These are phyloP conservation scores for Pedetes capensis DNA, from an alignment of 2,113 vertebrate genomes.

Conservation along the genomic window DNA sequence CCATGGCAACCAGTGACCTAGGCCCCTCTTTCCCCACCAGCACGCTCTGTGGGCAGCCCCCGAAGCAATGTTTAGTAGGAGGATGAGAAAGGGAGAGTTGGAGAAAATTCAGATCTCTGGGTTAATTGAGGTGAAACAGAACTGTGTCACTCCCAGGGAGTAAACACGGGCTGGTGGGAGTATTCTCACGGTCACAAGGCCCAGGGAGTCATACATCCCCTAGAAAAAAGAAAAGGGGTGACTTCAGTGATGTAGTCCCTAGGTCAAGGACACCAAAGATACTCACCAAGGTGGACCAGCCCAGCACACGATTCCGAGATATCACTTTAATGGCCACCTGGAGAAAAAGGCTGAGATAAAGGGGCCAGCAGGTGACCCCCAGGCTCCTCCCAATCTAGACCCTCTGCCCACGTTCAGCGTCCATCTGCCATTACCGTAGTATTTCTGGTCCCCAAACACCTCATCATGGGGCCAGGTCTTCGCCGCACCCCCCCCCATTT, in stretches of 20 bases:
- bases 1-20: slow-evolving; percentile 76
- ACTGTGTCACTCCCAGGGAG: slow-evolving; percentile 39
- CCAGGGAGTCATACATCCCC: not conserved
- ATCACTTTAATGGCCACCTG: slow-evolving; percentile 92
- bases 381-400: not conserved
- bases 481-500: not conserved
- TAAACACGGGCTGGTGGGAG: slow-evolving; percentile 49
- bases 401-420: not conserved
- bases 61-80: slow-evolving; percentile 26
- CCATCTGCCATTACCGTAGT: not conserved
- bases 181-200: slow-evolving; percentile 17
- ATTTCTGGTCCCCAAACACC: slow-evolving; percentile 24
- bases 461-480: not conserved
- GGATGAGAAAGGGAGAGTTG: slow-evolving; percentile 3
- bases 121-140: slow-evolving; percentile 48
- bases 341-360: slow-evolving; percentile 35
- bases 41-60: slow-evolving; percentile 64
- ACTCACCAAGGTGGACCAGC: slow-evolving; percentile 88
- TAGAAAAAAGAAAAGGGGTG: not conserved
- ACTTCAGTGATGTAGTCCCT: slow-evolving; percentile 5
- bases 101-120: not conserved
- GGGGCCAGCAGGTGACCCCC: not conserved
- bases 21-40: slow-evolving; percentile 66
- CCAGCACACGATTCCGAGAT: slow-evolving; percentile 83
- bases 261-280: not conserved